A percentile compares a stretch with the other conserved stretches of the same genome.
Conservation (phyloP, 2,888 invertebrate species). For the Dasypolia templi region DNA sequence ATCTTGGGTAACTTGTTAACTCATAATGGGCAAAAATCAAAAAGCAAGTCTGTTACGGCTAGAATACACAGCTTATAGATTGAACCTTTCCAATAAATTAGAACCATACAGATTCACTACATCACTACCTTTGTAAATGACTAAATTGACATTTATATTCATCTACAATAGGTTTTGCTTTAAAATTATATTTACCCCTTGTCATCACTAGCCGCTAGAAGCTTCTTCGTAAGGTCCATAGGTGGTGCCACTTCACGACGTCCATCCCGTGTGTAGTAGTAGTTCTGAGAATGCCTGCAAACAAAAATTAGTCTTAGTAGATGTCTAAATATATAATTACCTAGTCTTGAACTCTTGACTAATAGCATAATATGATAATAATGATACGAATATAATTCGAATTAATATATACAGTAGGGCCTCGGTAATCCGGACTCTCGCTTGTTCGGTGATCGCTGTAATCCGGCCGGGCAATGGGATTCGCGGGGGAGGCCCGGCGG, state of each 20-base stretch:
- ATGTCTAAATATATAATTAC: neutral
- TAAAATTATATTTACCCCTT: constrained; percentile 78
- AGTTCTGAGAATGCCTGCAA: constrained; percentile 93
- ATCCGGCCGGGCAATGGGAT: no score
- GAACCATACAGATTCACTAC: neutral
- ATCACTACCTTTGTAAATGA: neutral
- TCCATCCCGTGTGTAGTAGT: constrained; percentile 95
- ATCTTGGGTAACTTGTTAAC: neutral
- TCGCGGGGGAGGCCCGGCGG: no score
- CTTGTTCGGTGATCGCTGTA: no score
- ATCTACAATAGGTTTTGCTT: neutral
- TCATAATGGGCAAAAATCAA: neutral
- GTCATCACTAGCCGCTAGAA: constrained; percentile 83
- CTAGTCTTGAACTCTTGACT: neutral
- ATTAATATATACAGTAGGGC: no score
- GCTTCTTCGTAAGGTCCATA: constrained; percentile 84
- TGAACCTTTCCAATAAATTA: neutral
- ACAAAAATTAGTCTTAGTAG: neutral
- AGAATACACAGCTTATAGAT: neutral
- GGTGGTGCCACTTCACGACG: constrained; percentile 95
- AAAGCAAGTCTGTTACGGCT: neutral
- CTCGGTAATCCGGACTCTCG: no score
- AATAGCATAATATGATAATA: neutral
- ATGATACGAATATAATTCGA: no score
- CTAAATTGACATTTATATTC: neutral